A percentile compares a stretch with the other conserved stretches of the same genome.
Evolutionary conservation across 2,113 vertebrate species (phyloP).

Genomic region (Echinops telfairi): DNA sequence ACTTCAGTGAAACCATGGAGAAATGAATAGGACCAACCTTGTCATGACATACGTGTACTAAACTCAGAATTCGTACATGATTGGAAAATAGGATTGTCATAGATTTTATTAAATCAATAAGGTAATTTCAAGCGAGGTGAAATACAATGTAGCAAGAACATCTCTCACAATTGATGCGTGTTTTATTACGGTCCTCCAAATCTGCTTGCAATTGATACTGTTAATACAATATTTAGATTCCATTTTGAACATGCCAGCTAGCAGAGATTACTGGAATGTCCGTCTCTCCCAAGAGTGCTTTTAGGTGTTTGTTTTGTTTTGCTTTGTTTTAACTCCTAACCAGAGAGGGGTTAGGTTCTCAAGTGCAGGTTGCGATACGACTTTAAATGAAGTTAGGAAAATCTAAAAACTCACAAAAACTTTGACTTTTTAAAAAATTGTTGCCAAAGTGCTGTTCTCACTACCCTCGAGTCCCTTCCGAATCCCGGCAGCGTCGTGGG

Average conservation of each 20-base stretch:
- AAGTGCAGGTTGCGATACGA: slow-evolving; percentile 20
- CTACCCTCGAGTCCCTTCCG: no score
- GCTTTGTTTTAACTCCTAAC: not conserved
- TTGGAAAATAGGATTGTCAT: slow-evolving; percentile 52
- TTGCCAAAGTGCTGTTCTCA: no score
- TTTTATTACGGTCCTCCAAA: not conserved
- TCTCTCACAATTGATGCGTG: slow-evolving; percentile 48
- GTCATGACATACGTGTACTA: not conserved
- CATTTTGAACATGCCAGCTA: slow-evolving; percentile 53
- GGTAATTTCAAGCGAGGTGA: slow-evolving; percentile 52
- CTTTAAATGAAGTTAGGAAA: not conserved
- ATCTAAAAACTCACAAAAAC: not conserved
- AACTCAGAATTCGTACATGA: slow-evolving; percentile 60
- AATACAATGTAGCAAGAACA: slow-evolving; percentile 62
- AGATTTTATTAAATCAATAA: slow-evolving; percentile 68
- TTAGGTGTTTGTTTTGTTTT: not conserved
- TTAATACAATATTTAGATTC: slow-evolving; percentile 71
- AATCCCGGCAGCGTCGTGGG: no score
- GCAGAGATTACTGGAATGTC: slow-evolving; percentile 57
- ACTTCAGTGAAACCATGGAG: not conserved
- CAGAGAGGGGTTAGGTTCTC: not conserved
- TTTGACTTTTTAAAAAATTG: not conserved
- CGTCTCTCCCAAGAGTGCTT: not conserved
- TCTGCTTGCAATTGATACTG: slow-evolving; percentile 43
- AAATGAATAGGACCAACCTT: not conserved